Evolutionary conservation across 1,140 invertebrate species (phyloP).

Genomic region (Drosophila pseudoobscura): DNA sequence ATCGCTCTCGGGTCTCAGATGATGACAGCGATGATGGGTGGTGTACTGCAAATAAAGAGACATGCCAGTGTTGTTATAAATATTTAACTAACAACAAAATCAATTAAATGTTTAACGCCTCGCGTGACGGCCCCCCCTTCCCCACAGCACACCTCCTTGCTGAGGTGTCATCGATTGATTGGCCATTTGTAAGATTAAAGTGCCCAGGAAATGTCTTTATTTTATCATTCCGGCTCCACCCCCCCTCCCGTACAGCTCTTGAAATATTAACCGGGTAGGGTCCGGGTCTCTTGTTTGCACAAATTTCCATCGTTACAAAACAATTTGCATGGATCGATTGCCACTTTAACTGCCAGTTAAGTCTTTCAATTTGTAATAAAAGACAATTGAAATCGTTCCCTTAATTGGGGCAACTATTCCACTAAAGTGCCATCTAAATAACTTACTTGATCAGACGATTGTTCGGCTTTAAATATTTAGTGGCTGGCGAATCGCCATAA

Average conservation of each 20-base stretch:
- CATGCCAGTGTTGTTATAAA: not conserved
- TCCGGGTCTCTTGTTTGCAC: conserved; percentile 18
- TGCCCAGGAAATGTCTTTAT: conserved; percentile 26
- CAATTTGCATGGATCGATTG: conserved; percentile 57
- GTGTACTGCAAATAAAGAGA: not conserved
- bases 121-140: conserved; percentile 18
- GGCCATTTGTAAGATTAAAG: conserved; percentile 60
- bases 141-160: no score
- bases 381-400: conserved; percentile 16
- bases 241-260: not conserved
- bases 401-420: not conserved
- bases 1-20: no score
- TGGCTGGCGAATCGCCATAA: conserved; percentile 10
- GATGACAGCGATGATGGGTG: no score
- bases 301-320: conserved; percentile 2
- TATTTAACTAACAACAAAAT: conserved; percentile 24
- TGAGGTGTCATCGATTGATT: conserved; percentile 16
- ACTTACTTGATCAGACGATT: not conserved
- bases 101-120: conserved; percentile 41
- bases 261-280: conserved; percentile 20
- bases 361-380: conserved; percentile 24
- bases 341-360: conserved; percentile 9
- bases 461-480: conserved; percentile 2
- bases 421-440: not conserved
- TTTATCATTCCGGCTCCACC: conserved; percentile 4